phyloP scores from a whole-genome alignment of 2,888 invertebrate species.

The Drosophila lutescens region DNA sequence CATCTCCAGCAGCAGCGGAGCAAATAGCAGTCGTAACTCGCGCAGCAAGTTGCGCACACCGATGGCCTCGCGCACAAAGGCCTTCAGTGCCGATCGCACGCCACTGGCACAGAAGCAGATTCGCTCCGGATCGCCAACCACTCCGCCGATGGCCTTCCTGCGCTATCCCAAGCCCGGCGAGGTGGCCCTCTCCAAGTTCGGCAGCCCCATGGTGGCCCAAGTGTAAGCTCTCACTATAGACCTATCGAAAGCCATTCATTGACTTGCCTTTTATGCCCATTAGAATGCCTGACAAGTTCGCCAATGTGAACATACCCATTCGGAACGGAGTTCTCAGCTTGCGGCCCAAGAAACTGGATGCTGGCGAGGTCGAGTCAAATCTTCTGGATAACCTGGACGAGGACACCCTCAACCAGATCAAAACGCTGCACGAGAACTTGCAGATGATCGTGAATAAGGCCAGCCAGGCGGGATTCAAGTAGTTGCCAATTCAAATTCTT shows the following conservation, averaged over 20 bases:
- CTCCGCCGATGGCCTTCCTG: slow-evolving; percentile 81
- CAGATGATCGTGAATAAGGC: slow-evolving; percentile 82
- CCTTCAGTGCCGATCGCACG: slow-evolving; percentile 83
- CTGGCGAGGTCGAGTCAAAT: slow-evolving; percentile 72
- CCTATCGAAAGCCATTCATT: neutral
- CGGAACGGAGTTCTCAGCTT: slow-evolving; percentile 83
- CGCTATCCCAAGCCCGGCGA: slow-evolving; percentile 84
- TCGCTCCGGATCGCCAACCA: slow-evolving; percentile 44
- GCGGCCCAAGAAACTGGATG: slow-evolving; percentile 79
- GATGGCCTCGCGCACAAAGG: slow-evolving; percentile 75
- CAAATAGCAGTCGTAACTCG: slow-evolving; percentile 58
- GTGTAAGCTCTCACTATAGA: slow-evolving; percentile 69
- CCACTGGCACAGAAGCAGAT: slow-evolving; percentile 40
- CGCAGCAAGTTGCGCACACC: slow-evolving; percentile 82
- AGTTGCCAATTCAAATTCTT: slow-evolving; percentile 12
- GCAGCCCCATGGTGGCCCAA: slow-evolving; percentile 83
- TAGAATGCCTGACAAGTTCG: slow-evolving; percentile 81
- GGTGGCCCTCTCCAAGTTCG: slow-evolving; percentile 82
- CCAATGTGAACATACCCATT: slow-evolving; percentile 84
- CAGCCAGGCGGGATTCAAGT: slow-evolving; percentile 67
- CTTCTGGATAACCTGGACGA: slow-evolving; percentile 80
- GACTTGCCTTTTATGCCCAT: neutral
- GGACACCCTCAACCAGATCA: slow-evolving; percentile 81
- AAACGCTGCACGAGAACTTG: slow-evolving; percentile 82
- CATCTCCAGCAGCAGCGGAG: neutral